Evolutionary conservation across 2,113 vertebrate species (phyloP).

Genomic region (Leptosomus discolor): DNA sequence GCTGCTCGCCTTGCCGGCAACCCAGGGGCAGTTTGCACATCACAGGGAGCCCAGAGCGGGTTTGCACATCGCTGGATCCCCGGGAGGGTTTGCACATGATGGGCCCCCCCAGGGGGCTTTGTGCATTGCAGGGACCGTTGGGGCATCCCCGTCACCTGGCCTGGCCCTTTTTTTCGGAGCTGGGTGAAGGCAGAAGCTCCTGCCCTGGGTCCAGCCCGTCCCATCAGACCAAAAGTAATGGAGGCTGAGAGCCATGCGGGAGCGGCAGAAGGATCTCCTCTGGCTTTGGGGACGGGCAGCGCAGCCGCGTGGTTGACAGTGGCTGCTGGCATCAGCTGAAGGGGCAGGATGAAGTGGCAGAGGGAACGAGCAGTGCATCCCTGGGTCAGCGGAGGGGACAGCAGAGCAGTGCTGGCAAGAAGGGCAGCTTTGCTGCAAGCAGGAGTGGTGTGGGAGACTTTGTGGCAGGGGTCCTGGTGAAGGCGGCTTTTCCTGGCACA

Average conservation of each 20-base stretch:
- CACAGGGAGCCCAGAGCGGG: rapidly evolving
- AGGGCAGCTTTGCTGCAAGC: neutral
- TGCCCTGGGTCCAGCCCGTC: neutral
- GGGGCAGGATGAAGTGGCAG: neutral
- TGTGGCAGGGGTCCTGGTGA: neutral
- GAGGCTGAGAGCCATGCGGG: rapidly evolving
- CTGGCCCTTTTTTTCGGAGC: neutral
- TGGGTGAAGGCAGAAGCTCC: neutral
- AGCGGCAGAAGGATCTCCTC: neutral
- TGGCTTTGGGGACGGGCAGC: rapidly evolving
- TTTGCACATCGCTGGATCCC: neutral
- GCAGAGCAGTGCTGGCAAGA: neutral
- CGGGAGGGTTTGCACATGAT: neutral
- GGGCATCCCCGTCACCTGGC: too few relatives aligned
- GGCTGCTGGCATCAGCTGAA: rapidly evolving
- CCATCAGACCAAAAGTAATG: neutral
- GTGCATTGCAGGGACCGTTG: too few relatives aligned
- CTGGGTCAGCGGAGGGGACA: neutral
- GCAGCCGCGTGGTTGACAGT: neutral
- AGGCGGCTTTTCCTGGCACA: neutral
- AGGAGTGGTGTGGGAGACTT: neutral
- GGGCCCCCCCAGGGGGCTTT: too few relatives aligned
- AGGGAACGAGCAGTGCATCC: neutral
- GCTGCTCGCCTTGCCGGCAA: rapidly evolving
- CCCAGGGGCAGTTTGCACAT: neutral